Evolutionary conservation across 1,140 invertebrate species (phyloP), one percentile per base, ranked within the genome.

Genomic region (Dreissena polymorpha): DNA sequence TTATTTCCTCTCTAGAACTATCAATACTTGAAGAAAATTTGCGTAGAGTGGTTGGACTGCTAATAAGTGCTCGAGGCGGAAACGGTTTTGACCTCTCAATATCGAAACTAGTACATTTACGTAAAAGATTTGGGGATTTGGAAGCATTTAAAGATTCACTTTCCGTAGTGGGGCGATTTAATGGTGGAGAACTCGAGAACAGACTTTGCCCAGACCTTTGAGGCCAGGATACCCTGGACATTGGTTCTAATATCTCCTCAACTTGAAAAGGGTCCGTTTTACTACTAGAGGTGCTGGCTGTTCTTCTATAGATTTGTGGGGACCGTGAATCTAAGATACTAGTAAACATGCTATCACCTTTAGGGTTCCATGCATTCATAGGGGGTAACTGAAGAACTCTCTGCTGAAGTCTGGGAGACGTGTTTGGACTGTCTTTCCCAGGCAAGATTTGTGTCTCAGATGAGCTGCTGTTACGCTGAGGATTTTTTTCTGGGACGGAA

Each of bases 91-190:
- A 74, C 57, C 79, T 73, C 65, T 82, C 79, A 23, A 73, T 60
- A 49, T 82, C 79, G 68, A 82, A 82, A 51, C 79, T 82, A n/a
- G 79, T 72, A 50, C 79, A 82, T 39, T 82, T 82, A 25, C 53
- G 57, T 55, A 82, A 25, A 6, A 82, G 60, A 53, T 68, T 73
- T 27, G 79, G 79, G 10, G 79, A 82, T 57, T 82, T 82, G 6
- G 67, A 68, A 23, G 29, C 23, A 39, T 68, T 21, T 23, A 21
- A 21, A 18, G 18, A n/a, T 21, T 16, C 18, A 25, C 16, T 68
- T 16, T 25, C 49, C 7, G 7, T 10, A 49, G 49, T n/a, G 25
- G 49, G 12, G 49, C 25, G 25, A n/a, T 10, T n/a, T n/a, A 49
- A 18, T 72, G 70, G 67, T 60, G 57, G 57, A n/a, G 57, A 60